Evolutionary conservation across 2,797 vertebrate genomes (phyloP), one percentile per base, ranked within the genome.

Genomic region (Gymnothorax reevesii): DNA sequence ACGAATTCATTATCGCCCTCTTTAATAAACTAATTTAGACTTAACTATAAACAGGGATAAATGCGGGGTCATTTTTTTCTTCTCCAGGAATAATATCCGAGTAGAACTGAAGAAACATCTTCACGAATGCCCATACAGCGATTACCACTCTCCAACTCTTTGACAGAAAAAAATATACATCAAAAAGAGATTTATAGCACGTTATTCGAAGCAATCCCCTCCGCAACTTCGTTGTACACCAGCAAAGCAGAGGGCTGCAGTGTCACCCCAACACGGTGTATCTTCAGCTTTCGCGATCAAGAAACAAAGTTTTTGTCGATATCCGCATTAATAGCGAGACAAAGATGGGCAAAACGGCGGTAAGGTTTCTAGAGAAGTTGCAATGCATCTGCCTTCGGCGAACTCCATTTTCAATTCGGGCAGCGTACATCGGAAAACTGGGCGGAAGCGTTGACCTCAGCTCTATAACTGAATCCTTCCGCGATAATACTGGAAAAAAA

Each of bases 401-500:
- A 96, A 96, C 96, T 97, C 97, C 96, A 96, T 96, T 96, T 96
- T 96, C 95, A 94, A 95, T 93, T 95, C 92, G 90, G 92, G 90
- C 92, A 89, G 91, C 91, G 93, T 93, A 95, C 95, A 93, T 95
- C 95, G 96, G 95, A 96, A 96, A 96, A 97, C 95, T 96, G 95
- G 94, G 96, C 96, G 96, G 96, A 97, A 95, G 95, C 95, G 93
- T 95, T 91, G 94, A 93, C 94, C 94, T 94, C 83, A 85, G 90
- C 93, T 92, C 88, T 77, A 64, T 87, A 94, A 93, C 93, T 88
- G 91, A 93, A 97, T 96, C 95, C 96, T 94, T 97, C 96, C 95
- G 96, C 95, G 92, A 90, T 89, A 91, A 92, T 92, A 90, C 92
- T 89, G 91, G 94, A 94, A 94, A 91, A 93, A 42, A 90, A 52